phyloP scores from a whole-genome alignment of 2,888 invertebrate genomes.

The Lochmaea crataegi region DNA sequence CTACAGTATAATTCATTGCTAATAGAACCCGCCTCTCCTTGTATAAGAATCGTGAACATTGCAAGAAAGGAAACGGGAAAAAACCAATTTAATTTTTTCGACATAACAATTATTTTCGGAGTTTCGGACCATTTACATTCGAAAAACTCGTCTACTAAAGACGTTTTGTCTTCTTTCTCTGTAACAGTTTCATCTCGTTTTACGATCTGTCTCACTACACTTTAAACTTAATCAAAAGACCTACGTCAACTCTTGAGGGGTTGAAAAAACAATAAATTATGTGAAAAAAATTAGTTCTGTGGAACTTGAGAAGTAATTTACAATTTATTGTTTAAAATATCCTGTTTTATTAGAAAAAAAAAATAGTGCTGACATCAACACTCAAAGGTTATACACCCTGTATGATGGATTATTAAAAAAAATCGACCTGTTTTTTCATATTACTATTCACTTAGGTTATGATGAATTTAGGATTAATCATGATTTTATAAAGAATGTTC shows the following conservation, averaged over 20 bases:
- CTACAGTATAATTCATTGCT: constrained; percentile 1
- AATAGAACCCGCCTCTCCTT: not conserved
- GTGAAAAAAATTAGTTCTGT: too few relatives aligned
- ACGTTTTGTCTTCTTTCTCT: constrained; percentile 24
- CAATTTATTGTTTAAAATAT: too few relatives aligned
- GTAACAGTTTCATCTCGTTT: not conserved
- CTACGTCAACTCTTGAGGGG: not conserved
- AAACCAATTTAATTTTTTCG: constrained; percentile 27
- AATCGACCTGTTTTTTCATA: too few relatives aligned
- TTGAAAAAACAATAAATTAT: not conserved
- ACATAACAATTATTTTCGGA: constrained; percentile 22
- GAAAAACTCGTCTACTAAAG: constrained; percentile 23
- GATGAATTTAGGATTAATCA: too few relatives aligned
- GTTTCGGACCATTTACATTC: constrained; percentile 32
- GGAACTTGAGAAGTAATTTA: too few relatives aligned
- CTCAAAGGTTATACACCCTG: too few relatives aligned
- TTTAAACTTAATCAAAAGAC: constrained; percentile 8
- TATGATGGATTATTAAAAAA: too few relatives aligned
- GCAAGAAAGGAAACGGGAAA: constrained; percentile 18
- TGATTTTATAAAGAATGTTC: too few relatives aligned
- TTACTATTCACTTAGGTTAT: too few relatives aligned
- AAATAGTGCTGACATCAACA: too few relatives aligned
- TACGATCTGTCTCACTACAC: not conserved
- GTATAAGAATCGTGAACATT: not conserved
- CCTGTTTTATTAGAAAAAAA: too few relatives aligned